These are phyloP conservation scores for Oreochromis aureus DNA, from an alignment of 2,113 vertebrate genomes.

Conservation along the genomic window DNA sequence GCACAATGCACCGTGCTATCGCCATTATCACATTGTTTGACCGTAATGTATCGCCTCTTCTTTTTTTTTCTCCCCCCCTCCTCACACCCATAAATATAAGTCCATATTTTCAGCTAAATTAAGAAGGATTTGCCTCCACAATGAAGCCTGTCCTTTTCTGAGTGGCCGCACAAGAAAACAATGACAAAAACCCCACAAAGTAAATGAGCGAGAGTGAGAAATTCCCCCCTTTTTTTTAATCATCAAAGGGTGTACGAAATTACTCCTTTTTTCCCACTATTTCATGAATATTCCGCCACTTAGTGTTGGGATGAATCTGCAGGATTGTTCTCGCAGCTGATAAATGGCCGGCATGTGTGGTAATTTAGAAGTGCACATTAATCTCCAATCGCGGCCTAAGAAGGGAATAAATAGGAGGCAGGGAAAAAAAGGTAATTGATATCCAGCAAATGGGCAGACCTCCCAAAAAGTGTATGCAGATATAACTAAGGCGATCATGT, in stretches of 20 bases:
- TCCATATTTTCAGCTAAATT: constrained; percentile 65
- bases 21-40: constrained; percentile 61
- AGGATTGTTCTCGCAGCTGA: constrained; percentile 69
- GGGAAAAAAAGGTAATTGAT: constrained; percentile 65
- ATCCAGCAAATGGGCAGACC: constrained; percentile 53
- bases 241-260: constrained; percentile 62
- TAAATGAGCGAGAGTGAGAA: constrained; percentile 59
- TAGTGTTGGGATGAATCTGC: constrained; percentile 66
- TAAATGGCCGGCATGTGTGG: constrained; percentile 68
- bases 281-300: constrained; percentile 75
- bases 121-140: constrained; percentile 69
- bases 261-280: constrained; percentile 34
- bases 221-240: constrained; percentile 45
- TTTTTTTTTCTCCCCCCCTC: not conserved
- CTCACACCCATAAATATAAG: constrained; percentile 48
- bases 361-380: constrained; percentile 71
- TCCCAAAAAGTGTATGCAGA: constrained; percentile 39
- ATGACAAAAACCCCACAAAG: constrained; percentile 51
- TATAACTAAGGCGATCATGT: constrained; percentile 49
- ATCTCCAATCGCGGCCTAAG: constrained; percentile 61
- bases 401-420: constrained; percentile 50
- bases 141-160: constrained; percentile 53
- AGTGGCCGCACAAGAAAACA: constrained; percentile 42
- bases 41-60: constrained; percentile 58
- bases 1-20: constrained; percentile 62